Evolutionary conservation across 2,888 invertebrate genomes (phyloP), one percentile per base, ranked within the genome.

Genomic region (Pinctada fucata): DNA sequence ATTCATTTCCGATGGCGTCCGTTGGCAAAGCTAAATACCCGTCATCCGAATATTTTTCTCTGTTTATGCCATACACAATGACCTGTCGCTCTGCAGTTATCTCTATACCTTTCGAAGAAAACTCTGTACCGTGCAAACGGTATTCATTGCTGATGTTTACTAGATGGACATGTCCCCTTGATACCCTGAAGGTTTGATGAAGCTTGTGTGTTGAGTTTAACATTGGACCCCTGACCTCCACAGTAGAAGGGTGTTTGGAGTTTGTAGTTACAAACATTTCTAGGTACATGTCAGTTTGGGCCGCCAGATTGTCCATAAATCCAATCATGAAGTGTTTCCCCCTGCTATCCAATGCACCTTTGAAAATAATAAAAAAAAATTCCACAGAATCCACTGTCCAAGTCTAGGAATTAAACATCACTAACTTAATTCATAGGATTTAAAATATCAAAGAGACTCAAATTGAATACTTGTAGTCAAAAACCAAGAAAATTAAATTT

Each of bases 21-120:
- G 75, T 72, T 0, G 86, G 86, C 13, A 84, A 82, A 13, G 79
- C 83, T 2, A 84, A 70, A 73, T 79, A 85, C 3, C 82, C 86
- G 68, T 86, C 86, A 72, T 84, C 82, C 13, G 86, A 85, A 52
- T 80, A 82, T 4, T 16, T 65, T 69, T 84, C 85, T 6, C 74
- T 72, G 75, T 85, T 85, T 2, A 82, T 78, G 2, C 83, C 82
- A 51, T 84, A 84, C 0, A 84, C 84, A 13, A 84, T 79, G 2
- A 85, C 79, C 16, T 84, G 83, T 6, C 82, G 77, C 45, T 78
- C 78, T 8, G 85, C 82, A 76, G 76, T 47, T 6, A 73, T 73
- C 63, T 64, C 48, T 8, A 73, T 65, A 4, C 73, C 73, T 45
- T 73, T 73, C 3, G 73, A 63, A n/a, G 64, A 64, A 2, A 64